Conservation (phyloP, 2,113 vertebrate genomes). For the Corvus cornix region DNA sequence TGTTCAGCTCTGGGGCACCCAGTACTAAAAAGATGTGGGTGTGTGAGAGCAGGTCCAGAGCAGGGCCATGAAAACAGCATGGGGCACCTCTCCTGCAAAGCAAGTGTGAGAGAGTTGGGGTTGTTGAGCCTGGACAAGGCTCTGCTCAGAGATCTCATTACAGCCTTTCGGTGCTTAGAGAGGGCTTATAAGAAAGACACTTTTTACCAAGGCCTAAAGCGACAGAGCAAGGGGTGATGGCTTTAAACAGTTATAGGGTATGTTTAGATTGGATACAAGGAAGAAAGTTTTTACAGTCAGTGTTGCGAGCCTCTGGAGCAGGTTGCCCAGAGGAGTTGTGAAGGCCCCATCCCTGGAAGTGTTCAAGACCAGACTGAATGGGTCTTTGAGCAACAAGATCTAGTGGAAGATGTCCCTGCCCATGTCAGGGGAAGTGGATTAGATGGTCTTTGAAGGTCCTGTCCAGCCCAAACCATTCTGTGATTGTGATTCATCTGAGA, state of each 20-base stretch:
- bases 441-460: neutral
- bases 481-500: neutral
- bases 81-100: neutral
- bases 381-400: neutral
- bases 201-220: neutral
- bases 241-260: neutral
- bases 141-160: neutral
- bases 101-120: neutral
- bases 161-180: accelerated
- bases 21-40: neutral
- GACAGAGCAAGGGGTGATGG: too few relatives aligned
- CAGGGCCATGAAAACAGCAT: neutral
- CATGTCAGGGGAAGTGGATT: neutral
- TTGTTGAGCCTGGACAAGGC: neutral
- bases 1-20: neutral
- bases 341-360: neutral
- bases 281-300: neutral
- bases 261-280: neutral
- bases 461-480: neutral
- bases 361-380: neutral
- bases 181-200: neutral
- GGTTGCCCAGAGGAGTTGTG: neutral
- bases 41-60: neutral
- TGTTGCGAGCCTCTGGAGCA: neutral
- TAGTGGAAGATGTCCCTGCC: neutral